Conservation (phyloP, 2,888 invertebrate species). For the Silvanus unidentatus region DNA sequence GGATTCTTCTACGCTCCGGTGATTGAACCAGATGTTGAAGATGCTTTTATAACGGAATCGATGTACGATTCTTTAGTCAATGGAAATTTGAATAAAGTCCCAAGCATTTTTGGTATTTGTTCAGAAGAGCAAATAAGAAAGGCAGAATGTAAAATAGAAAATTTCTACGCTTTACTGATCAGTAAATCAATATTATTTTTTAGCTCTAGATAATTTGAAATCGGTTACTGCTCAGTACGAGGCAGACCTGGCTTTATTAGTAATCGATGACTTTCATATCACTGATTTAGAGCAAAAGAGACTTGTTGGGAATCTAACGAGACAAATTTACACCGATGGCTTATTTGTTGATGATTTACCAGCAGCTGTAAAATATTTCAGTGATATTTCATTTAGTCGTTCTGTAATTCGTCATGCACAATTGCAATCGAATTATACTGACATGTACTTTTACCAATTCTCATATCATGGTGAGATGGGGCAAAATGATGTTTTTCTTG, state of each 20-base stretch:
- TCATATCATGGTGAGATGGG: background rate
- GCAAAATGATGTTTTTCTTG: background rate
- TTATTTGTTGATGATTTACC: background rate
- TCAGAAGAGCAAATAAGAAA: constrained; percentile 20
- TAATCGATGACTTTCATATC: constrained; percentile 8
- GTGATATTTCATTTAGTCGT: background rate
- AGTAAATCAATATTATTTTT: too few species aligned
- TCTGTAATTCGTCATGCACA: background rate
- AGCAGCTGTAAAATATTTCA: constrained; percentile 8
- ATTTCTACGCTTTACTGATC: too few species aligned
- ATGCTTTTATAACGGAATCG: constrained; percentile 21
- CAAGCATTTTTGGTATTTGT: constrained; percentile 23
- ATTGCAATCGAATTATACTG: background rate
- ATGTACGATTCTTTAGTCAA: constrained; percentile 20
- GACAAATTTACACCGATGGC: background rate
- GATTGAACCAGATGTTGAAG: constrained; percentile 20
- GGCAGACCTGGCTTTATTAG: constrained; percentile 3
- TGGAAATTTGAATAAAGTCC: constrained; percentile 20
- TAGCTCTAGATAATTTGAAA: too few species aligned
- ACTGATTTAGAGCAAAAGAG: background rate
- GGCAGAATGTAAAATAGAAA: constrained; percentile 8
- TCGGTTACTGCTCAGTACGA: constrained; percentile 5
- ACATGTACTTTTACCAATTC: constrained; percentile 1
- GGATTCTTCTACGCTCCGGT: constrained; percentile 23
- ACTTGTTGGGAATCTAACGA: background rate